Evolutionary conservation across 2,888 invertebrate genomes (phyloP).

Genomic region (Dioctria rufipes): DNA sequence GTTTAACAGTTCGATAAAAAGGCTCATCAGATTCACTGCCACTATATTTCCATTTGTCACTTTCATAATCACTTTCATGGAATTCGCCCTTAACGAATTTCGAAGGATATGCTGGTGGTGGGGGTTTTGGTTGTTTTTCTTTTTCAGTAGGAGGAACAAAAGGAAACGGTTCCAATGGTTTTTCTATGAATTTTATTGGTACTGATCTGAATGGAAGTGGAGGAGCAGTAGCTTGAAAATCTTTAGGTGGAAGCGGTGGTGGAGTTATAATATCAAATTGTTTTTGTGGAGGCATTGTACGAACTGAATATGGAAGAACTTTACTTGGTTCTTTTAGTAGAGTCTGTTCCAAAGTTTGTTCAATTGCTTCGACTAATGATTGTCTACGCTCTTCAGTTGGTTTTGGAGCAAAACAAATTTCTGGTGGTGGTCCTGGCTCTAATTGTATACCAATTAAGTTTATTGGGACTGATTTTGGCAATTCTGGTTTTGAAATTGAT

Average conservation of each 20-base stretch:
- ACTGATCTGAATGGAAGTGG: constrained; percentile 68
- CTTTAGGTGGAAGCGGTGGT: constrained; percentile 70
- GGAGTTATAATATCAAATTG: constrained; percentile 65
- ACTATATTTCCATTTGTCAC: constrained; percentile 78
- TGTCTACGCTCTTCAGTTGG: constrained; percentile 72
- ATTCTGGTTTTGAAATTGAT: constrained; percentile 64
- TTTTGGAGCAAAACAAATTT: constrained; percentile 77
- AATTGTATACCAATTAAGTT: constrained; percentile 73
- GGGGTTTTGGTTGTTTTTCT: constrained; percentile 68
- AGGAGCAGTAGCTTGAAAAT: constrained; percentile 70
- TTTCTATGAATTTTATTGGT: constrained; percentile 56
- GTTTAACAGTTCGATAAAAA: constrained; percentile 73
- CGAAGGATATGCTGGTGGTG: constrained; percentile 75
- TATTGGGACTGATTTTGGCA: constrained; percentile 68
- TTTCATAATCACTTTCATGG: constrained; percentile 80
- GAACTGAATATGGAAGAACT: constrained; percentile 74
- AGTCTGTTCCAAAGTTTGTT: constrained; percentile 74
- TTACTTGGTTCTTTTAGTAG: constrained; percentile 73
- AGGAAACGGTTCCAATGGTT: constrained; percentile 70
- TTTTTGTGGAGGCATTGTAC: constrained; percentile 73
- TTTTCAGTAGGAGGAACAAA: constrained; percentile 71
- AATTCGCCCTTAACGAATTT: constrained; percentile 75
- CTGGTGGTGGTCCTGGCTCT: constrained; percentile 80
- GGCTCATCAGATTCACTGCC: constrained; percentile 79
- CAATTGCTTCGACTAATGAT: constrained; percentile 75